Base-by-base conservation (phyloP, 2,888 invertebrate species). In the Hymenopus coronatus region DNA sequence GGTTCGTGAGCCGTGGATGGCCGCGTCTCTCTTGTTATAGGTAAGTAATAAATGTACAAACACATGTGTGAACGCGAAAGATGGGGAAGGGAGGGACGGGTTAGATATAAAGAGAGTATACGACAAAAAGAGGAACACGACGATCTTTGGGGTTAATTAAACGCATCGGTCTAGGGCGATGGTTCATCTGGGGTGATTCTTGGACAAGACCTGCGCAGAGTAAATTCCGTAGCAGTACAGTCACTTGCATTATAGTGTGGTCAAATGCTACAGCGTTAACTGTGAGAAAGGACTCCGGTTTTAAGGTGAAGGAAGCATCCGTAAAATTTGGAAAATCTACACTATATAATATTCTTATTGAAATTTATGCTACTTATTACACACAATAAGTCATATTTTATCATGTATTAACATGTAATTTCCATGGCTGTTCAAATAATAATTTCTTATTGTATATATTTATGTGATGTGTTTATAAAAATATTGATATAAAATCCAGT, bases 31-130 rank as follows among this genome's bases (percentile, higher is more conserved):
- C 82, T 88, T 88, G 54, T 86, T 88, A 86, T 86, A 85, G 86
- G 82, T 85, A 85, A 88, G 82, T 85, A 88, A 85, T 88, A 88
- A 86, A 88, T 88, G 30, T 85, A 85, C 6, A 86, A 28, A 86
- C 54, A 81, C 25, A 86, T 70, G 25, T 70, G 46, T 54, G 54
- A 25, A 70, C 54, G 54, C 20, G 6, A 70, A 70, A 15, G 54
- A 70, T 20, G 20, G 54, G 20, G 54, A 70, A 20, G 54, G 40
- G 40, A 70, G 54, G 20, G 6, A 25, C 25, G 54, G 54, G 54
- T 70, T 25, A 70, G 28, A 85, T 30, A 25, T 33, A 27, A 85
- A 33, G 40, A n/a, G 25, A 27, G 40, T 6, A 85, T 3, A 85
- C 15, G 85, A 85, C 25, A 85, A 27, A 85, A 46, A 40, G 70